A percentile compares a stretch with the other conserved stretches of the same genome.
These are phyloP conservation scores for Equus przewalskii DNA, from an alignment of 2,113 vertebrate species.

Conservation along the genomic window DNA sequence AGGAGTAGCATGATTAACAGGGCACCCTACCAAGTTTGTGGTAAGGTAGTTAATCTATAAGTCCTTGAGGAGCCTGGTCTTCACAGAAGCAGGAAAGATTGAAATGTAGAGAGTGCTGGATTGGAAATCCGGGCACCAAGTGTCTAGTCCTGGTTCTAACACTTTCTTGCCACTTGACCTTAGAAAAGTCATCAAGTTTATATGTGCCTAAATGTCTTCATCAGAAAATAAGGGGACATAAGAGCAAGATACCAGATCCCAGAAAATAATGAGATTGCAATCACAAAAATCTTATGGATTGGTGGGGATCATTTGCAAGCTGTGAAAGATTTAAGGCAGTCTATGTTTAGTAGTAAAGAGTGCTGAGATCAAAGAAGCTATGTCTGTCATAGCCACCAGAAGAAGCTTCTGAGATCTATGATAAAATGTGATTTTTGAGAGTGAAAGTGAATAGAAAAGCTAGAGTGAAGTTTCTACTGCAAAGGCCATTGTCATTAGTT, in stretches of 20 bases:
- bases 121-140: background rate
- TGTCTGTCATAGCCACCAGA: background rate
- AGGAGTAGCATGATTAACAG: background rate
- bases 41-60: background rate
- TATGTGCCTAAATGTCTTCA: background rate
- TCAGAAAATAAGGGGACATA: background rate
- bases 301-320: background rate
- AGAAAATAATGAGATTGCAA: background rate
- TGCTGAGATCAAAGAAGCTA: background rate
- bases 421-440: background rate
- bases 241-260: background rate
- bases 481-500: background rate
- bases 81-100: background rate
- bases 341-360: background rate
- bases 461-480: background rate
- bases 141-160: background rate
- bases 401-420: background rate
- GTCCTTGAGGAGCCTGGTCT: background rate
- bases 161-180: background rate
- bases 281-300: background rate
- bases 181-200: background rate
- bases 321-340: background rate
- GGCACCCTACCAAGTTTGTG: background rate
- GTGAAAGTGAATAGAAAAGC: background rate
- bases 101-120: background rate